Conservation (phyloP, 2,888 invertebrate genomes). For the Mythimna albipuncta region DNA sequence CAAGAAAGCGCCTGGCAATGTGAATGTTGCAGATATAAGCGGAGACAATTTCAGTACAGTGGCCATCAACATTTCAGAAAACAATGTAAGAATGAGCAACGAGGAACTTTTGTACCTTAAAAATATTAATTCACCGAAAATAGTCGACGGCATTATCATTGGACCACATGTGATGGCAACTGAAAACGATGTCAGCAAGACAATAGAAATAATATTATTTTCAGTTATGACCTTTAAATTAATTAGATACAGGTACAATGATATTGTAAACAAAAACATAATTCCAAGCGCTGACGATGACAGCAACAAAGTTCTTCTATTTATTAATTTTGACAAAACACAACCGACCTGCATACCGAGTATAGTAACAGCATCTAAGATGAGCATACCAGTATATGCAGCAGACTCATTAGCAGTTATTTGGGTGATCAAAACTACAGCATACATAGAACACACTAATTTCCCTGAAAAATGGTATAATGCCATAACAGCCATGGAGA, state of each 20-base stretch:
- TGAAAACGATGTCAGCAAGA: slow-evolving; percentile 73
- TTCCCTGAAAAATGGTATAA: slow-evolving; percentile 70
- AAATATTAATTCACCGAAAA: slow-evolving; percentile 78
- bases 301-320: slow-evolving; percentile 74
- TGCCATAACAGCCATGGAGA: slow-evolving; percentile 67
- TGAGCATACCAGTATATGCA: slow-evolving; percentile 78
- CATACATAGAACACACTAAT: slow-evolving; percentile 73
- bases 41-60: slow-evolving; percentile 76
- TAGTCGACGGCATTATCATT: slow-evolving; percentile 75
- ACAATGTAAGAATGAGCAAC: slow-evolving; percentile 69
- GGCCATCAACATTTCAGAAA: slow-evolving; percentile 72
- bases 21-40: slow-evolving; percentile 69
- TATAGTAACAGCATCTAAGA: slow-evolving; percentile 80
- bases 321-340: slow-evolving; percentile 71
- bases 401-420: slow-evolving; percentile 74
- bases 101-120: slow-evolving; percentile 73
- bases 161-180: slow-evolving; percentile 79
- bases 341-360: slow-evolving; percentile 78
- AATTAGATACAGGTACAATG: slow-evolving; percentile 76
- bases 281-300: slow-evolving; percentile 72
- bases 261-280: slow-evolving; percentile 72
- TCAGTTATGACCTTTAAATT: slow-evolving; percentile 66
- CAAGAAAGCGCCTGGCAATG: slow-evolving; percentile 75
- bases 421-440: slow-evolving; percentile 74
- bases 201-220: slow-evolving; percentile 72